Conservation (phyloP, 2,113 vertebrate species). For the Andinoacara biseriatus region DNA sequence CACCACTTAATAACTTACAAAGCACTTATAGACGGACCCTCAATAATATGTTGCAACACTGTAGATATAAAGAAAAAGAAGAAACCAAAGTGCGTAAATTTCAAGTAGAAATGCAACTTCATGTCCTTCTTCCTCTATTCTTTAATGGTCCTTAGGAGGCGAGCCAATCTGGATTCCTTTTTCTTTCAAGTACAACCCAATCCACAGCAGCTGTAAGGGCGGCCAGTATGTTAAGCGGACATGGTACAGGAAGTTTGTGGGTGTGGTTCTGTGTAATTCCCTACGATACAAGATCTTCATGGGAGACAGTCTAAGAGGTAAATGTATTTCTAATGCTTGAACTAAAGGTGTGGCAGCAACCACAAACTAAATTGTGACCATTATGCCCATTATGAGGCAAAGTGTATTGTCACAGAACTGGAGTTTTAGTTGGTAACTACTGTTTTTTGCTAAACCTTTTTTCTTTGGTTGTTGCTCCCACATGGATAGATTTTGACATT, state of each 20-base stretch:
- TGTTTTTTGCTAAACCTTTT: not conserved
- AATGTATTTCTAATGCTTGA: not conserved
- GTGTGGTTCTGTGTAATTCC: constrained; percentile 96
- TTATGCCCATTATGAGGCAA: not conserved
- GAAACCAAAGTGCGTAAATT: not conserved
- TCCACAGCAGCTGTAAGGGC: constrained; percentile 91
- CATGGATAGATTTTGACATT: not conserved
- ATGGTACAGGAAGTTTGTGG: constrained; percentile 97
- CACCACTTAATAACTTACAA: not conserved
- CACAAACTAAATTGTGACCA: not conserved
- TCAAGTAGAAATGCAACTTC: not conserved
- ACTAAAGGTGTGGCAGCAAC: not conserved
- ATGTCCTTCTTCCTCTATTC: not conserved
- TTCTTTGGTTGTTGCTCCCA: not conserved
- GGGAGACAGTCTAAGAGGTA: constrained; percentile 94
- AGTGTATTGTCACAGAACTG: not conserved
- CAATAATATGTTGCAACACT: not conserved
- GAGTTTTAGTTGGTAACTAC: not conserved
- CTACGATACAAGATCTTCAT: constrained; percentile 99
- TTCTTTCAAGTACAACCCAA: constrained; percentile 89
- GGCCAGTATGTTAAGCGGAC: constrained; percentile 97
- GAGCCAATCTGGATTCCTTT: constrained; percentile 98
- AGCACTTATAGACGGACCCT: not conserved
- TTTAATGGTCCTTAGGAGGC: constrained; percentile 82
- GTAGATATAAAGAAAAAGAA: not conserved